Conservation (phyloP, 2,797 vertebrate genomes). For the Chlorospingus flavigularis region DNA sequence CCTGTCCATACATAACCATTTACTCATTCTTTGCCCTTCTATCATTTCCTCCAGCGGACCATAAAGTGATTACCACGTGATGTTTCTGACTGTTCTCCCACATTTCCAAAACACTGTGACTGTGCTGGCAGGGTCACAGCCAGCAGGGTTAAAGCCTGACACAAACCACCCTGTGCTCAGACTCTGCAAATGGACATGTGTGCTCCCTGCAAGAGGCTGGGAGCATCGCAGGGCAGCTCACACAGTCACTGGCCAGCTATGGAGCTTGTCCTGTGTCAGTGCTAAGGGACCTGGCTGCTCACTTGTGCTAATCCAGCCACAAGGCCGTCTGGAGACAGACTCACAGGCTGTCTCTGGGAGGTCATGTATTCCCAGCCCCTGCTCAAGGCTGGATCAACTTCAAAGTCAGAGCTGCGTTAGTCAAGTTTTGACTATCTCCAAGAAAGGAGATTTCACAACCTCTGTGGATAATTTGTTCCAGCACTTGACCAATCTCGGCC, state of each 20-base stretch:
- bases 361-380: neutral
- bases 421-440: conserved; percentile 1
- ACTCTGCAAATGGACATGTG: neutral
- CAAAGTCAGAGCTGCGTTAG: conserved; percentile 22
- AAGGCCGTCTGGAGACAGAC: neutral
- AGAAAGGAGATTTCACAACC: conserved; percentile 43
- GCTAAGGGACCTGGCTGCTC: neutral
- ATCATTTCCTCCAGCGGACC: neutral
- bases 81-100: neutral
- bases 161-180: neutral
- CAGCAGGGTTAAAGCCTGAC: neutral
- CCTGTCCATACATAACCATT: neutral
- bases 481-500: neutral
- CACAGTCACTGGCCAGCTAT: neutral
- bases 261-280: neutral
- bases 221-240: neutral
- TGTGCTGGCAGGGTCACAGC: neutral
- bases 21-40: neutral
- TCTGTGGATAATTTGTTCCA: conserved; percentile 19
- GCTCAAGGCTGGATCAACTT: conserved; percentile 4
- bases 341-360: neutral
- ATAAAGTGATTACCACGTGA: neutral
- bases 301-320: neutral
- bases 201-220: neutral
- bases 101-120: neutral